These are phyloP conservation scores for Lordiphosa collinella DNA, from an alignment of 1,140 invertebrate species.

Conservation along the genomic window DNA sequence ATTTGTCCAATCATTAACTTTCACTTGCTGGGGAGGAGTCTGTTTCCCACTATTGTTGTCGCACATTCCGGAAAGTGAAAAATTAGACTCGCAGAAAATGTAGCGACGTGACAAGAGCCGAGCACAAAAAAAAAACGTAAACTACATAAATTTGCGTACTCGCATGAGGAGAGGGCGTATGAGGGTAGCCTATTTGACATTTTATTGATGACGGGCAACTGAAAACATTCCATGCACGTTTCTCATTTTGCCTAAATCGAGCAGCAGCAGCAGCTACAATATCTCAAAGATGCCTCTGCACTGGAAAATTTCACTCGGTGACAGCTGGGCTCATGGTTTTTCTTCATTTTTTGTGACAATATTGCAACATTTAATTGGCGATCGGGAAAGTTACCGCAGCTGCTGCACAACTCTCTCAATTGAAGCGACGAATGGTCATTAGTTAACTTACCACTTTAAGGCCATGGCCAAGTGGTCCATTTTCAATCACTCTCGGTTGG, in stretches of 20 bases:
- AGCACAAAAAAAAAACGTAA: constrained; percentile 50
- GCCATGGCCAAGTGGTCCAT: constrained; percentile 27
- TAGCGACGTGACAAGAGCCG: constrained; percentile 47
- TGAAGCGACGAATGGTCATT: too few relatives aligned
- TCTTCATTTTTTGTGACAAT: constrained; percentile 21
- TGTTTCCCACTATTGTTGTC: constrained; percentile 12
- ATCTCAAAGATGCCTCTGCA: constrained; percentile 7
- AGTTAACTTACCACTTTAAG: constrained; percentile 5
- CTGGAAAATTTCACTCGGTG: constrained; percentile 36
- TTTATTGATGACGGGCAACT: constrained; percentile 62
- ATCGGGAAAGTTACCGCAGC: constrained; percentile 20
- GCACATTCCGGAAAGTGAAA: constrained; percentile 36
- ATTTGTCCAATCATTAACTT: constrained; percentile 12
- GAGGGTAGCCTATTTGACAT: constrained; percentile 61
- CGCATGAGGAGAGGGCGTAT: constrained; percentile 4
- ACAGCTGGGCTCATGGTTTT: constrained; percentile 35
- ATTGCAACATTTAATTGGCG: constrained; percentile 14
- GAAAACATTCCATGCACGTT: constrained; percentile 62
- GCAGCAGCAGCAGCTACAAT: constrained; percentile 41
- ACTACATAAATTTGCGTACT: constrained; percentile 70
- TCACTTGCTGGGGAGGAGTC: constrained; percentile 6
- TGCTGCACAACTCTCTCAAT: constrained; percentile 15
- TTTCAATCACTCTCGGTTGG: neutral
- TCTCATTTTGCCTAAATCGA: constrained; percentile 68
- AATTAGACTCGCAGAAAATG: constrained; percentile 10